Conservation (phyloP, 1,140 invertebrate species). For the Drosophila takahashii region DNA sequence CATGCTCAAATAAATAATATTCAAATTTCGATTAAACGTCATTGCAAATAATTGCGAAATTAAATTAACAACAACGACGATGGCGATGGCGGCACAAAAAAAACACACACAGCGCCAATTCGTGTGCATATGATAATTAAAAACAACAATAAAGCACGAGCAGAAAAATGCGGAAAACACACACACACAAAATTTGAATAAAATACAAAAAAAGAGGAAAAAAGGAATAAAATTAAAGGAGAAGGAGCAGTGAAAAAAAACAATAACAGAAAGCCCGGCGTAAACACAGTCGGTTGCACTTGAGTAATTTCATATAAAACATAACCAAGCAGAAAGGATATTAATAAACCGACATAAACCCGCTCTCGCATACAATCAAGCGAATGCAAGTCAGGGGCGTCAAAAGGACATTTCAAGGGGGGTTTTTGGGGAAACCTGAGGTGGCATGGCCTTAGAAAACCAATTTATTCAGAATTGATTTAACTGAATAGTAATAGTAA, state of each 20-base stretch:
- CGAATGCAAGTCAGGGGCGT: constrained; percentile 16
- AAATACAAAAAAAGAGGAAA: constrained; percentile 2
- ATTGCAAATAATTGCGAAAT: constrained; percentile 75
- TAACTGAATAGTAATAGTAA: no score
- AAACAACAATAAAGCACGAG: constrained; percentile 50
- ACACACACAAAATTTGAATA: constrained; percentile 35
- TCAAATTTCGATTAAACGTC: constrained; percentile 69
- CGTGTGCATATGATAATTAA: constrained; percentile 78
- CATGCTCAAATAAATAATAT: constrained; percentile 69
- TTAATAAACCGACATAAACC: constrained; percentile 82
- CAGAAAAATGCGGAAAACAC: constrained; percentile 37
- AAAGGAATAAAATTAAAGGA: constrained; percentile 31
- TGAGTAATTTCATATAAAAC: constrained; percentile 84
- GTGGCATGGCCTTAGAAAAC: neutral
- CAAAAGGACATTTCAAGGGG: neutral
- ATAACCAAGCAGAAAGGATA: constrained; percentile 83
- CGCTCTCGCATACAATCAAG: constrained; percentile 28
- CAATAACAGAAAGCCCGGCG: constrained; percentile 47
- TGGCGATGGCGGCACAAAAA: constrained; percentile 28
- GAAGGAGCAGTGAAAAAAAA: constrained; percentile 19
- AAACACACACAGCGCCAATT: constrained; percentile 25
- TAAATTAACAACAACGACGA: constrained; percentile 56
- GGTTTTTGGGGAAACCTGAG: neutral
- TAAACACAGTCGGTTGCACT: constrained; percentile 81
- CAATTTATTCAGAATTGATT: no score